Evolutionary conservation across 2,797 vertebrate species (phyloP).

Genomic region (Pantherophis vulpinus): DNA sequence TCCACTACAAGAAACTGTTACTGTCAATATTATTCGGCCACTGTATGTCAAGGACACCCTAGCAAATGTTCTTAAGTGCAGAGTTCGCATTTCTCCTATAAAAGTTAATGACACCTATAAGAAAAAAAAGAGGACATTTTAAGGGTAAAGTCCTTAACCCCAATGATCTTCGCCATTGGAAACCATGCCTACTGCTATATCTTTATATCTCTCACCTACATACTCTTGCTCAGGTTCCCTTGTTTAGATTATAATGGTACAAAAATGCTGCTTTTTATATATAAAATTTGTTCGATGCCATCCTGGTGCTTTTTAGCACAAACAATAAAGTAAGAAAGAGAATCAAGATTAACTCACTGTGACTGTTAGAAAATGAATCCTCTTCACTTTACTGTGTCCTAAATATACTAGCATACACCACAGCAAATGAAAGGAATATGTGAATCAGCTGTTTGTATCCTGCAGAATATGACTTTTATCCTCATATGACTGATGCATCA

Average conservation of each 20-base stretch:
- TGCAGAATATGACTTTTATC: neutral
- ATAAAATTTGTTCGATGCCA: neutral
- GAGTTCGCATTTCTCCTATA: neutral
- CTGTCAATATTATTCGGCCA: neutral
- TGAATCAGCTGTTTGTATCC: neutral
- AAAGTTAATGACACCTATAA: neutral
- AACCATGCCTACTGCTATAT: neutral
- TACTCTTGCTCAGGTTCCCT: neutral
- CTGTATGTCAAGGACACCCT: neutral
- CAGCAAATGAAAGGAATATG: neutral
- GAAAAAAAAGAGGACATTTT: neutral
- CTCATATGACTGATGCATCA: conserved; percentile 8
- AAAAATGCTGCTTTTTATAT: neutral
- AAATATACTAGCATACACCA: neutral
- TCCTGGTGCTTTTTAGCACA: neutral
- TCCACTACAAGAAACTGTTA: neutral
- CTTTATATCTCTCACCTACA: neutral
- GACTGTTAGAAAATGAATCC: neutral
- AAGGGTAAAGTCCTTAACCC: neutral
- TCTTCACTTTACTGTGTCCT: neutral
- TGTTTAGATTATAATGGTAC: neutral
- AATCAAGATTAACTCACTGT: neutral
- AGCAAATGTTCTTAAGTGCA: neutral
- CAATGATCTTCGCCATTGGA: neutral
- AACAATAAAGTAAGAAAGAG: neutral